Percentiles rank a stretch among this genome's conserved stretches.
Conservation (phyloP, 2,888 invertebrate genomes). For the Heliconius erato region DNA sequence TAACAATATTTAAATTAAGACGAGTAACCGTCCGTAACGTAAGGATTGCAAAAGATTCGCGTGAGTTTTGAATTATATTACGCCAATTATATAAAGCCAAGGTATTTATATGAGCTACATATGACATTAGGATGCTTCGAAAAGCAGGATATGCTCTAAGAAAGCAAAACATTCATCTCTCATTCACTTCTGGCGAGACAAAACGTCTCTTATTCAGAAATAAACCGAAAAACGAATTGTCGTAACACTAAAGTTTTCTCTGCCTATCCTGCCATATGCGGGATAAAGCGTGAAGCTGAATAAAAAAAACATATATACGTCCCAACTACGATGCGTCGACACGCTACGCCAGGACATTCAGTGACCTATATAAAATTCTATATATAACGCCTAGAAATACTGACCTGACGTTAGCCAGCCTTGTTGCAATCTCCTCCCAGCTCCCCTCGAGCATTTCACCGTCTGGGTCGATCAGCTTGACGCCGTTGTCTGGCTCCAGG, state of each 20-base stretch:
- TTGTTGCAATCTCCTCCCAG: constrained; percentile 97
- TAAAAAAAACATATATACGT: not conserved
- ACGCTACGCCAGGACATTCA: constrained; percentile 3
- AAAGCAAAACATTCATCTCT: not conserved
- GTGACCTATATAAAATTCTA: constrained; percentile 23
- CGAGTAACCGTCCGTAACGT: not conserved
- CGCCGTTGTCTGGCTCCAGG: constrained; percentile 97
- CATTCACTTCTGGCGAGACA: too few relatives aligned
- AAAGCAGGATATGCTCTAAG: not conserved
- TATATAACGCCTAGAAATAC: constrained; percentile 13
- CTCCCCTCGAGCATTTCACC: constrained; percentile 98
- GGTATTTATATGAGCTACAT: too few relatives aligned
- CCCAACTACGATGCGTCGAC: not conserved
- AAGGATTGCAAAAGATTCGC: not conserved
- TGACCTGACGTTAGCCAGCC: constrained; percentile 92
- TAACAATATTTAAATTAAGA: not conserved
- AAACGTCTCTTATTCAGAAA: too few relatives aligned
- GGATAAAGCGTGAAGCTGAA: not conserved
- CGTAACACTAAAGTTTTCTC: too few relatives aligned
- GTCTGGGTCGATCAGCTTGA: constrained; percentile 97
- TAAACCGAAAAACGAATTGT: not conserved
- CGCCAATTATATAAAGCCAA: too few relatives aligned
- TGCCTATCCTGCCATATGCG: too few relatives aligned
- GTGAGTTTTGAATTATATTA: not conserved
- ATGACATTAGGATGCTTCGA: not conserved